Evolutionary conservation across 2,888 invertebrate species (phyloP), one percentile per base, ranked within the genome.

Genomic region (Opisthograptis luteolata): DNA sequence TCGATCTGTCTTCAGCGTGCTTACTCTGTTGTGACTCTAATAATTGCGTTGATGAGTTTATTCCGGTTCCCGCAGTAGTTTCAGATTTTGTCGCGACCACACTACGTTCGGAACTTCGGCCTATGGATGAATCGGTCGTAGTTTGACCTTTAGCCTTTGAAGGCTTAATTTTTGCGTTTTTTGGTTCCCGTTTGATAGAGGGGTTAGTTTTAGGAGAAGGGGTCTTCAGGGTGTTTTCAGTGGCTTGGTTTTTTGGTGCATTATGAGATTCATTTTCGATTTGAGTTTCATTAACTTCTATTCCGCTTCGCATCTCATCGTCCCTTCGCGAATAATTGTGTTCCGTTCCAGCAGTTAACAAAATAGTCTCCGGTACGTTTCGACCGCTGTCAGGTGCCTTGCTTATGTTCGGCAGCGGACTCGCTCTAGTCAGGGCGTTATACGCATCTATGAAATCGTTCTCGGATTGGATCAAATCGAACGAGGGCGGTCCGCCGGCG

Each of bases 381-480:
- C 7, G 13, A 32, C 20, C 14, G 8, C 13, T 32, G n/a, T 42
- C 28, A 24, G 20, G 10, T 25, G 56, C 49, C 34, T 67, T 60
- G 35, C 67, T 60, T 41, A 84, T 64, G 61, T 76, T 83, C n/a
- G 87, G 87, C 39, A 90, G 66, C 32, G 90, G 90, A 58, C 86
- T 88, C 31, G 76, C 70, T 49, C 83, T 71, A 15, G 91, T 84
- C 52, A 90, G 66, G 32, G 88, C 88, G 66, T 90, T 90, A 52
- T 90, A 90, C 14, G 90, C 91, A 58, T 87, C 82, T 34, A 90
- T 89, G 60, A 90, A 90, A 64, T 90, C 91, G 62, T 82, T 88
- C 75, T 90, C 90, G 2, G 85, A 84, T 64, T 87, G 87, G 30
- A 76, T 73, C 24, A 89, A 76, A 64, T 88, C 88, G 43, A 80